phyloP scores from a whole-genome alignment of 2,888 invertebrate species.

The Scelioninae gen. 1 region DNA sequence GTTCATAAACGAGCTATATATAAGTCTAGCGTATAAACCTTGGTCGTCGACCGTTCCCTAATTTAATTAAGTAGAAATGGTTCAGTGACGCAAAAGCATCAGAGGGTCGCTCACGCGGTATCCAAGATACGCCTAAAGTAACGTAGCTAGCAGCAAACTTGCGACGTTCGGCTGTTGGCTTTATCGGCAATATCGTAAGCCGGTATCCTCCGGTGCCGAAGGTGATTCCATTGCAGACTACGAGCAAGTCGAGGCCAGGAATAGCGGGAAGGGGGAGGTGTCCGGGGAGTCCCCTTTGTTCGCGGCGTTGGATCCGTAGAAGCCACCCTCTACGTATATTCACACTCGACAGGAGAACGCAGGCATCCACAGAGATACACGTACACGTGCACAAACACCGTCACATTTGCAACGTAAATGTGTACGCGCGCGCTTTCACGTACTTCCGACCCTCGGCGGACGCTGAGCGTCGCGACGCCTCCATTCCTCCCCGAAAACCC shows the following conservation, averaged over 20 bases:
- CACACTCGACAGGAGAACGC: slow-evolving; percentile 61
- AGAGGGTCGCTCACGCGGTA: slow-evolving; percentile 61
- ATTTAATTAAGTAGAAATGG: slow-evolving; percentile 69
- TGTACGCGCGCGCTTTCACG: slow-evolving; percentile 56
- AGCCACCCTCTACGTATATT: slow-evolving; percentile 70
- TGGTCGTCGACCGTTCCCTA: slow-evolving; percentile 51
- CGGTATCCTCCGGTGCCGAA: slow-evolving; percentile 59
- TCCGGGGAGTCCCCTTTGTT: slow-evolving; percentile 73
- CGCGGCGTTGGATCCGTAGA: slow-evolving; percentile 76
- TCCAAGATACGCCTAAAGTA: slow-evolving; percentile 59
- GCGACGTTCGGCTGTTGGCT: slow-evolving; percentile 64
- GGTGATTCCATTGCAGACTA: slow-evolving; percentile 54
- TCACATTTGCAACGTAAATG: slow-evolving; percentile 54
- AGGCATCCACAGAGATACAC: slow-evolving; percentile 2
- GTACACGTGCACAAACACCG: slow-evolving; percentile 15
- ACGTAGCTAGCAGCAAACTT: slow-evolving; percentile 60
- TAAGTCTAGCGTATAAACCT: slow-evolving; percentile 27
- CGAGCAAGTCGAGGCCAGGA: slow-evolving; percentile 21
- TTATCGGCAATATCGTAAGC: slow-evolving; percentile 63
- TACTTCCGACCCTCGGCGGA: slow-evolving; percentile 69
- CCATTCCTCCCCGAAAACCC: slow-evolving; percentile 78
- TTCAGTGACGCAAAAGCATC: slow-evolving; percentile 62
- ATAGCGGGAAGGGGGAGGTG: slow-evolving; percentile 21
- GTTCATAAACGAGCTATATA: slow-evolving; percentile 26
- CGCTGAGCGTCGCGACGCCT: slow-evolving; percentile 87